phyloP scores from a whole-genome alignment of 2,113 vertebrate genomes.

The Clarias gariepinus region DNA sequence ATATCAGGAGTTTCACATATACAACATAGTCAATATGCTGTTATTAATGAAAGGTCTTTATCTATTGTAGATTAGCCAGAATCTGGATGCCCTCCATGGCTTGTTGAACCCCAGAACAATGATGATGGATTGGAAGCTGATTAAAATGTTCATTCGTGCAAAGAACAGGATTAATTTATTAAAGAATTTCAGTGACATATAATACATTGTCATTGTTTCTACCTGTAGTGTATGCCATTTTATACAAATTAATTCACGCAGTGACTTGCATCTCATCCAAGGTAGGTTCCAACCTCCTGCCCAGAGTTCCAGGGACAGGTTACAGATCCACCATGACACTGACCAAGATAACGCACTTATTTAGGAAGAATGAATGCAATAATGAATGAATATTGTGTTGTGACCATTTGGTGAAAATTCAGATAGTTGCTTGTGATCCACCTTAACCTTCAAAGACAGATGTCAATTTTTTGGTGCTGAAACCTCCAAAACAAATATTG shows the following conservation, averaged over 20 bases:
- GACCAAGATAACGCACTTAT: background rate
- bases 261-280: background rate
- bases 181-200: background rate
- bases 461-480: conserved; percentile 52
- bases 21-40: conserved; percentile 51
- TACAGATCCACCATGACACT: background rate
- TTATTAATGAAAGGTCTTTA: conserved; percentile 62
- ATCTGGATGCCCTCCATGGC: conserved; percentile 51
- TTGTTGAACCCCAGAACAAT: conserved; percentile 9
- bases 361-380: background rate
- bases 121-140: background rate
- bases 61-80: conserved; percentile 59
- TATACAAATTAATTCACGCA: background rate
- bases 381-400: no score
- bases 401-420: background rate
- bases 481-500: conserved; percentile 49
- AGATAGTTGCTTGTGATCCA: conserved; percentile 23
- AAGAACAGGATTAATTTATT: background rate
- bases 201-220: background rate
- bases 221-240: background rate
- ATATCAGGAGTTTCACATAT: conserved; percentile 52
- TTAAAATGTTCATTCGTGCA: background rate
- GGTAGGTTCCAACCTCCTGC: background rate
- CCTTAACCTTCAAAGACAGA: conserved; percentile 47
- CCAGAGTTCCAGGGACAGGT: background rate